Evolutionary conservation across 2,113 vertebrate genomes (phyloP).

Genomic region (Hipposideros armiger): DNA sequence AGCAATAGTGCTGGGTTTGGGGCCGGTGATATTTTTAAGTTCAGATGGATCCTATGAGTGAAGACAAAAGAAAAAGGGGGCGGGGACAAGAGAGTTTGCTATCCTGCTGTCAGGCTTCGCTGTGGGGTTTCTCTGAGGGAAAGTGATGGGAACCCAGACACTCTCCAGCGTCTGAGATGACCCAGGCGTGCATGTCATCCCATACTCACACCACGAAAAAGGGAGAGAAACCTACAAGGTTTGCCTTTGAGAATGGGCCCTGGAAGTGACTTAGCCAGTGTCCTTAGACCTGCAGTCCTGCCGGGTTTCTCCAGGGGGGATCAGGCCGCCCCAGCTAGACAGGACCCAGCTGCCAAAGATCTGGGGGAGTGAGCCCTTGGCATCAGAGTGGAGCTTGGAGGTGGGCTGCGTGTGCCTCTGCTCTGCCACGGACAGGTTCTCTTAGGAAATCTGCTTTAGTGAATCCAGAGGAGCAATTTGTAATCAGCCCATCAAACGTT

Average conservation of each 20-base stretch:
- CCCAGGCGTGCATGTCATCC: no score
- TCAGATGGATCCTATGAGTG: background rate
- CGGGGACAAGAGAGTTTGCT: background rate
- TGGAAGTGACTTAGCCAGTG: background rate
- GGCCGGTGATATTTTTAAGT: background rate
- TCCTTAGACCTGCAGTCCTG: background rate
- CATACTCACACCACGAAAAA: background rate
- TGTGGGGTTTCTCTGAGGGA: background rate
- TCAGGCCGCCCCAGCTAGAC: background rate
- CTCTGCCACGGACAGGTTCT: background rate
- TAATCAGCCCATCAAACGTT: background rate
- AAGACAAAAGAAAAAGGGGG: background rate
- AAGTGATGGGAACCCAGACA: background rate
- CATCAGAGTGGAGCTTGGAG: background rate
- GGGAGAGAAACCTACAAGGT: background rate
- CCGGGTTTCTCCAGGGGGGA: background rate
- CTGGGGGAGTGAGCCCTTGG: background rate
- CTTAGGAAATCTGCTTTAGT: slow-evolving; percentile 30
- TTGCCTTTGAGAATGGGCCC: background rate
- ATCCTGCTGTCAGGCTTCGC: background rate
- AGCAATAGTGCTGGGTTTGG: background rate
- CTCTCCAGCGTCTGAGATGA: background rate
- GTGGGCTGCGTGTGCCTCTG: background rate
- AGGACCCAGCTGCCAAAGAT: background rate
- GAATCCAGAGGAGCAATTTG: background rate